A percentile compares a stretch with the other conserved stretches of the same genome.
Evolutionary conservation across 1,140 invertebrate species (phyloP).

Genomic region (Dolichoris vasculosae): DNA sequence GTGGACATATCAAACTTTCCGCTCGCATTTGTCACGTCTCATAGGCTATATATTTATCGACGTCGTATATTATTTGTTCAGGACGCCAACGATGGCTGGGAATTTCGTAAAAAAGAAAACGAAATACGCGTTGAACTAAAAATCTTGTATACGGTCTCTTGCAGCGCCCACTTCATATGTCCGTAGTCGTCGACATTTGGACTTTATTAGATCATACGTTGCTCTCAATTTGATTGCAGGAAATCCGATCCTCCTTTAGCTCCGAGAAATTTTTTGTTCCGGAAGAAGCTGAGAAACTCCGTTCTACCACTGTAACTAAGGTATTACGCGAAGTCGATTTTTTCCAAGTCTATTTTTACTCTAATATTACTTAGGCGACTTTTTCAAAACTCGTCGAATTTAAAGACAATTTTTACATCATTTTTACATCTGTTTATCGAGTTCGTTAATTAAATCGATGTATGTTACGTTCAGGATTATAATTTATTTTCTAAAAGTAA

Average conservation of each 20-base stretch:
- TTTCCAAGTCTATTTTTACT: neutral
- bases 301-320: neutral
- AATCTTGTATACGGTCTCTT: neutral
- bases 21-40: constrained; percentile 40
- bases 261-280: neutral
- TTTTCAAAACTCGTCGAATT: too few species aligned
- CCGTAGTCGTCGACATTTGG: constrained; percentile 52
- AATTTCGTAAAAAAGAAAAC: constrained; percentile 54
- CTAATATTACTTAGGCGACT: too few species aligned
- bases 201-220: constrained; percentile 66
- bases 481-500: too few species aligned
- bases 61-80: constrained; percentile 51
- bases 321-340: neutral
- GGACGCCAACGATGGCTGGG: constrained; percentile 41
- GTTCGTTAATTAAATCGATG: too few species aligned
- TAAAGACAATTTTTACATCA: too few species aligned
- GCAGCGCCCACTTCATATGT: constrained; percentile 52
- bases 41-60: constrained; percentile 40
- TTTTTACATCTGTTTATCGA: too few species aligned
- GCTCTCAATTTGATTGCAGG: constrained; percentile 66
- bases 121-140: neutral
- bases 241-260: constrained; percentile 59
- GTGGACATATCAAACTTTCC: constrained; percentile 8
- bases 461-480: too few species aligned
- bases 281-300: neutral